phyloP scores from a whole-genome alignment of 2,888 invertebrate species.

The Torymus texanus region DNA sequence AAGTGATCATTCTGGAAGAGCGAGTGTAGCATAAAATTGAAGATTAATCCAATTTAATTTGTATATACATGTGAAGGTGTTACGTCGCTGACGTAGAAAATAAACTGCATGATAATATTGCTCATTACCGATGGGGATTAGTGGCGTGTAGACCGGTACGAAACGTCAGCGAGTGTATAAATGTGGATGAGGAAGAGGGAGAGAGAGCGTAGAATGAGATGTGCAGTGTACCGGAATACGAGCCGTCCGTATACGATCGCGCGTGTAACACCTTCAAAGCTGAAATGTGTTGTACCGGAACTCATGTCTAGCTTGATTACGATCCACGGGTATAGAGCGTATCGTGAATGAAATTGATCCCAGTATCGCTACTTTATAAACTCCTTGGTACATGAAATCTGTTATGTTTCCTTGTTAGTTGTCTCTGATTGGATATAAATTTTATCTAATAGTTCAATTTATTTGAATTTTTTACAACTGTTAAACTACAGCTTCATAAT shows the following conservation, averaged over 20 bases:
- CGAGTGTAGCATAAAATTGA: slow-evolving; percentile 4
- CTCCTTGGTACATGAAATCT: too few species aligned
- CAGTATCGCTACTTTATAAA: not conserved
- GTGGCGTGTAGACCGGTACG: not conserved
- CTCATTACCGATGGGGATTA: slow-evolving; percentile 31
- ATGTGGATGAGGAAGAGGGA: not conserved
- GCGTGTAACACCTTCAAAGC: slow-evolving; percentile 1
- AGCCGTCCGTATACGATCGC: not conserved
- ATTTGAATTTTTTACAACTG: too few species aligned
- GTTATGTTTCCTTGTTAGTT: too few species aligned
- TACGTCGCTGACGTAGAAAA: not conserved
- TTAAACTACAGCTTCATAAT: too few species aligned
- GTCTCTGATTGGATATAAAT: too few species aligned
- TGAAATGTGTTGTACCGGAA: slow-evolving; percentile 12
- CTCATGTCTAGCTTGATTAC: slow-evolving; percentile 17
- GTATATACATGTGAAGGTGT: not conserved
- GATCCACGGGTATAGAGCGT: not conserved
- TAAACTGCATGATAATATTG: slow-evolving; percentile 21
- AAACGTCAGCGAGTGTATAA: not conserved
- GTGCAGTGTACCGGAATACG: not conserved
- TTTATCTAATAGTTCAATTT: too few species aligned
- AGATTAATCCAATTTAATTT: slow-evolving; percentile 30
- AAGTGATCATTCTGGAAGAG: not conserved
- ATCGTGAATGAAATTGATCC: not conserved
- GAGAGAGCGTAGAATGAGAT: not conserved